These are phyloP conservation scores for Falco concolor DNA, from an alignment of 2,797 vertebrate species.

Conservation along the genomic window DNA sequence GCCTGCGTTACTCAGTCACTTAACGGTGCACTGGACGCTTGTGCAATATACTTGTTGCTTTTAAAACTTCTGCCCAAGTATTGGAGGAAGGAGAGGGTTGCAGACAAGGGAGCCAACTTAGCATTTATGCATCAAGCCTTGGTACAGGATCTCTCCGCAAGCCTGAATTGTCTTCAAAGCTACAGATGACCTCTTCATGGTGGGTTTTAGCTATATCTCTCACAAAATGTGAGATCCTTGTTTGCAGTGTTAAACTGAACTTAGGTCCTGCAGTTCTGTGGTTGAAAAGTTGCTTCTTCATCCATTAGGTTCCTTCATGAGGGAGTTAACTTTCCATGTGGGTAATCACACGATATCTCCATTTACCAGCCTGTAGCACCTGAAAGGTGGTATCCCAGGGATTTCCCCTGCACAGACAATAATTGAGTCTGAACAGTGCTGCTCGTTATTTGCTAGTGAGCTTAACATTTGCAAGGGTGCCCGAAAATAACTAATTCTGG, in stretches of 20 bases:
- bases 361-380: not conserved
- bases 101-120: not conserved
- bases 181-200: not conserved
- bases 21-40: not conserved
- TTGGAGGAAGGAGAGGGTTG: not conserved
- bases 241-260: not conserved
- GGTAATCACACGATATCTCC: not conserved
- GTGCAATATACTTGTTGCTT: not conserved
- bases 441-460: not conserved
- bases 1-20: not conserved
- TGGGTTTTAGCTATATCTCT: not conserved
- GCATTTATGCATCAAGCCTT: not conserved
- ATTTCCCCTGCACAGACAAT: not conserved
- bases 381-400: not conserved
- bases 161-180: not conserved
- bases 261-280: not conserved
- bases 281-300: not conserved
- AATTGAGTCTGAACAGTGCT: not conserved
- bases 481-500: constrained; percentile 55
- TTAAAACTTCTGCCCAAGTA: not conserved
- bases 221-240: not conserved
- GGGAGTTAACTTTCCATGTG: not conserved
- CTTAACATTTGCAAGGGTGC: constrained; percentile 62
- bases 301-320: not conserved
- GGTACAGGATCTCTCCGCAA: not conserved